Evolutionary conservation across 1,140 invertebrate species (phyloP).

Genomic region (Ceratina japonica): DNA sequence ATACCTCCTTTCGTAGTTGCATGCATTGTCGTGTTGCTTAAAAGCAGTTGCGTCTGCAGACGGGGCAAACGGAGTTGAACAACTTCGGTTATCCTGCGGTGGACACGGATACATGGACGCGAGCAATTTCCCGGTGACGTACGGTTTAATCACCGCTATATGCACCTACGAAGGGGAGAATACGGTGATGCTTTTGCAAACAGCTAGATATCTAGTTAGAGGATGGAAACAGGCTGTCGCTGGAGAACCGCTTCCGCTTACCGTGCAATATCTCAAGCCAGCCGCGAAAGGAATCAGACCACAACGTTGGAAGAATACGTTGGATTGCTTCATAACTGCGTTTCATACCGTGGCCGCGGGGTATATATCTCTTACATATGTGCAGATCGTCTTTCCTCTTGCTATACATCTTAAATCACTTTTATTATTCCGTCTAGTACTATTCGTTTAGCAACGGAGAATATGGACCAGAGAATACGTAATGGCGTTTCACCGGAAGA

Average conservation of each 20-base stretch:
- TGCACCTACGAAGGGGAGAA: constrained; percentile 98
- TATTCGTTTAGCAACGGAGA: constrained; percentile 83
- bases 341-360: constrained; percentile 87
- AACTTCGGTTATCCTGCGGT: constrained; percentile 91
- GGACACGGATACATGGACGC: constrained; percentile 95
- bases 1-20: constrained; percentile 83
- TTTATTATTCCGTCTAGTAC: constrained; percentile 81
- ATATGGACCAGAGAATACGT: constrained; percentile 83
- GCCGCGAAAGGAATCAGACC: constrained; percentile 74
- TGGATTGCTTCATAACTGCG: constrained; percentile 83
- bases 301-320: constrained; percentile 82
- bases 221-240: constrained; percentile 83
- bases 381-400: neutral
- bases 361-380: constrained; percentile 72
- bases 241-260: constrained; percentile 82
- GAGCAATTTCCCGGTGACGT: constrained; percentile 91
- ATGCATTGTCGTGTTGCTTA: constrained; percentile 93
- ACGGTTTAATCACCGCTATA: constrained; percentile 89
- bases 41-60: constrained; percentile 92
- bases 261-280: constrained; percentile 83
- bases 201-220: constrained; percentile 89
- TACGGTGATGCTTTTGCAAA: constrained; percentile 94
- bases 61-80: constrained; percentile 87
- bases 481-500: constrained; percentile 84
- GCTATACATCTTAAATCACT: neutral